These are phyloP conservation scores for Fistularia commersonii DNA, from an alignment of 2,797 vertebrate species.

Conservation along the genomic window DNA sequence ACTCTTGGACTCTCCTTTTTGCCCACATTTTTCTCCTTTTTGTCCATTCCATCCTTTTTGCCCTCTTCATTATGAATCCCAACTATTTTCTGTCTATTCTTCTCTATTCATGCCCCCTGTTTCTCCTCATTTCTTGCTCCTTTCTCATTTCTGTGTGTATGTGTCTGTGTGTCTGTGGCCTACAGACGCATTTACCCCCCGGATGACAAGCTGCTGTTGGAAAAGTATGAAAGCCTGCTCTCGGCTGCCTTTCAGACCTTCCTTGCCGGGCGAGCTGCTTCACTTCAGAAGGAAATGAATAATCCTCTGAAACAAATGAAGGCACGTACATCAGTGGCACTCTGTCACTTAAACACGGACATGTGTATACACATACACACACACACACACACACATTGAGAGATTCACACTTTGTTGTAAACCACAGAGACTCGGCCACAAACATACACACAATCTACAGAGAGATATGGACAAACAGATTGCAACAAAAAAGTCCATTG, in stretches of 20 bases:
- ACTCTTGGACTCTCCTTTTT: constrained; percentile 1
- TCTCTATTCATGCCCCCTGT: constrained; percentile 18
- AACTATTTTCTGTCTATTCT: neutral
- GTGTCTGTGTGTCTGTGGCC: constrained; percentile 41
- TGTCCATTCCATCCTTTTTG: constrained; percentile 14
- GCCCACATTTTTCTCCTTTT: constrained; percentile 22
- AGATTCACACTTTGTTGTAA: neutral
- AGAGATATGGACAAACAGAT: constrained; percentile 47
- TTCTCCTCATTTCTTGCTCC: constrained; percentile 37
- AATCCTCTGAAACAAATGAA: constrained; percentile 99
- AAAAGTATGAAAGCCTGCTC: constrained; percentile 97
- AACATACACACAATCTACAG: constrained; percentile 40
- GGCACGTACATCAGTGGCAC: constrained; percentile 82
- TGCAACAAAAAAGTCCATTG: constrained; percentile 46
- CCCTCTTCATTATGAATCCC: constrained; percentile 26
- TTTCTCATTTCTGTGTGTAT: constrained; percentile 24
- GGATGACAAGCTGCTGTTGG: constrained; percentile 95
- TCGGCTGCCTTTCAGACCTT: constrained; percentile 96
- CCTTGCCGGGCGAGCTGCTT: constrained; percentile 95
- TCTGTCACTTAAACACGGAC: constrained; percentile 39
- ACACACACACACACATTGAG: constrained; percentile 10
- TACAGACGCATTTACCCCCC: constrained; percentile 97
- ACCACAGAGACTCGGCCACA: constrained; percentile 34
- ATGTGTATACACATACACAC: constrained; percentile 21
- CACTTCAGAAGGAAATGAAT: constrained; percentile 97